Evolutionary conservation across 2,797 vertebrate genomes (phyloP).

Genomic region (Sebastes cheni): DNA sequence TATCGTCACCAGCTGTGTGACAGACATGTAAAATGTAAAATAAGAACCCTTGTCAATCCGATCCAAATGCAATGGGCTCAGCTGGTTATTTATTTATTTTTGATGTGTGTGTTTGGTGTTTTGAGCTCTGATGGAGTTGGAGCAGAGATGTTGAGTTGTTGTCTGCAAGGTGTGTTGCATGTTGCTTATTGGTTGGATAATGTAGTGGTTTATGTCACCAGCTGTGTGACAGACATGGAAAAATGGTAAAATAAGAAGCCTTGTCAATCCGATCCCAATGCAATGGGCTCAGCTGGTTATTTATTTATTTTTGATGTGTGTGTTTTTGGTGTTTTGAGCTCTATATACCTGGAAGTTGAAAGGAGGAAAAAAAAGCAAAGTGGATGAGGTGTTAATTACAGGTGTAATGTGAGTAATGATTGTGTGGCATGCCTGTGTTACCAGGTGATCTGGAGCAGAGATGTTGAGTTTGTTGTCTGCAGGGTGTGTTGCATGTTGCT

Average conservation of each 20-base stretch:
- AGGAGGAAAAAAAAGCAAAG: neutral
- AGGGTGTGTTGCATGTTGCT: neutral
- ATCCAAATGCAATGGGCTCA: neutral
- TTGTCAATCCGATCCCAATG: no score
- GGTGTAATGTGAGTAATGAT: neutral
- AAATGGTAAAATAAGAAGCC: no score
- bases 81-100: neutral
- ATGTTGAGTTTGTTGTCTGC: neutral
- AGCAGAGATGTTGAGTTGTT: no score
- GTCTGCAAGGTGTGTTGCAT: no score
- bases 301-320: no score
- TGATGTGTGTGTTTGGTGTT: no score
- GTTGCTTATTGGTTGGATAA: no score
- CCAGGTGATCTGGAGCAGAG: neutral
- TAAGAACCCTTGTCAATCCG: constrained; percentile 5
- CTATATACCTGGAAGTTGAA: constrained; percentile 37
- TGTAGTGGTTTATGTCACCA: no score
- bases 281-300: neutral
- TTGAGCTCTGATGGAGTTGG: no score
- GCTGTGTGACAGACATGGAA: no score
- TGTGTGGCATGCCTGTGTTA: neutral
- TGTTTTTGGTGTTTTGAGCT: neutral
- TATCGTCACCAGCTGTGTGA: constrained; percentile 19
- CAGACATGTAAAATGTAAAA: constrained; percentile 38
- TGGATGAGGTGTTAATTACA: constrained; percentile 7